Base-by-base conservation (phyloP, 2,797 vertebrate genomes). In the Microctenopoma stevenorrisi region DNA sequence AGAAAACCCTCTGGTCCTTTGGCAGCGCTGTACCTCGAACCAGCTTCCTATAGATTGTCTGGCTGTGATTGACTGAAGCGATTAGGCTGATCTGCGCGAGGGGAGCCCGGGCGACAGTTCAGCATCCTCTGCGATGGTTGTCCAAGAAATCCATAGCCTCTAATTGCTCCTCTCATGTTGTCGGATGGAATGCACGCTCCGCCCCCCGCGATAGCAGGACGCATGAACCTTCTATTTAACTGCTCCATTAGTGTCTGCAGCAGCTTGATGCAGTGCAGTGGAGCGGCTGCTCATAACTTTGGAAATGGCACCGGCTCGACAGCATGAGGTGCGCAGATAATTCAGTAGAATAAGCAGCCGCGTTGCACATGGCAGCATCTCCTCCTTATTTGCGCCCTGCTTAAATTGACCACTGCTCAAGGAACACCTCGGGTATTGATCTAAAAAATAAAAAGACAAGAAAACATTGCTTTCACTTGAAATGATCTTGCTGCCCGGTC, bases 131-230 rank as follows among this genome's bases (percentile, higher is more conserved):
- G n/a, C 61, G 28, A 74, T 72, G 18, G 33, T 64, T 65, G 35
- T 54, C 53, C 47, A 5, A 68, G 43, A 66, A 77, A 81, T 81
- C 87, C 64, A 68, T 83, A 16, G 68, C 42, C 28, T 85, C 81
- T 89, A 91, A 91, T 85, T 86, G 74, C 76, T 44, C 71, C 62
- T 61, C 57, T 44, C 22, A 0, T 74, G 57, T 60, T 16, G 64
- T 25, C 1, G 8, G 50, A 68, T 58, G 53, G 59, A 35, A 55
- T 1, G 4, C 38, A 13, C 26, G 16, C 9, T 16, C 26, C 25
- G 13, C 18, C 26, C 58, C 16, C 14, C 7, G 15, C n/a, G 1
- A 7, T 30, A 30, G 7, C 40, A 47, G 2, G 13, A 22, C 4
- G 3, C 43, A 46, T 46, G 16, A 8, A 46, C 22, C 37, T n/a